Evolutionary conservation across 64 coral and sea anemone genomes (phyloP).

Genomic region (Montipora capricornis): DNA sequence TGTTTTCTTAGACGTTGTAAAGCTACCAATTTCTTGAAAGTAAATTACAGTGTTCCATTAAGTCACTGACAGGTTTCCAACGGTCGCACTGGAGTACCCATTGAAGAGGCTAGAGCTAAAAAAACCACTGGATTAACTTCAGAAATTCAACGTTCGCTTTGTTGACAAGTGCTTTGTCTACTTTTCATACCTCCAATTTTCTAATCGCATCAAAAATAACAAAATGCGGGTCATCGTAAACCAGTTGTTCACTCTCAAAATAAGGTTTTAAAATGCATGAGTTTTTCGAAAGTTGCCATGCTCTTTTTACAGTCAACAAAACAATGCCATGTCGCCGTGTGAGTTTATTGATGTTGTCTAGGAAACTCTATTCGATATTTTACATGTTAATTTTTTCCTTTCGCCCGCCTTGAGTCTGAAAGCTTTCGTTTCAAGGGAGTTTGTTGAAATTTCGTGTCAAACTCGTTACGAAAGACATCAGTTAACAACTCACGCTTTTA

Average conservation of each 20-base stretch:
- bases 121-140: too few relatives aligned
- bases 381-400: background rate
- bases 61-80: too few relatives aligned
- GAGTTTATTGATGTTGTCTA: background rate
- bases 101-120: too few relatives aligned
- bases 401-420: slow-evolving; percentile 1
- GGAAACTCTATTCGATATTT: background rate
- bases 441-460: slow-evolving; percentile 29
- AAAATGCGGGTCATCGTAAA: too few relatives aligned
- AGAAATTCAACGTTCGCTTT: too few relatives aligned
- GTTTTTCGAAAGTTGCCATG: background rate
- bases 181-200: background rate
- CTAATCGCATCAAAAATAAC: background rate
- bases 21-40: too few relatives aligned
- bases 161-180: too few relatives aligned
- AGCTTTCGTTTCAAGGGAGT: background rate
- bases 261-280: background rate
- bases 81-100: too few relatives aligned
- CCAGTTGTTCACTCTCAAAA: too few relatives aligned
- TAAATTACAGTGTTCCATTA: too few relatives aligned
- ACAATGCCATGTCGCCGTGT: background rate
- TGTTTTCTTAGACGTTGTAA: too few relatives aligned
- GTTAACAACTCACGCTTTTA: background rate
- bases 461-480: background rate
- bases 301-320: background rate